Evolutionary conservation across 2,797 vertebrate species (phyloP), one percentile per base, ranked within the genome.

Genomic region (Pempheris klunzingeri): DNA sequence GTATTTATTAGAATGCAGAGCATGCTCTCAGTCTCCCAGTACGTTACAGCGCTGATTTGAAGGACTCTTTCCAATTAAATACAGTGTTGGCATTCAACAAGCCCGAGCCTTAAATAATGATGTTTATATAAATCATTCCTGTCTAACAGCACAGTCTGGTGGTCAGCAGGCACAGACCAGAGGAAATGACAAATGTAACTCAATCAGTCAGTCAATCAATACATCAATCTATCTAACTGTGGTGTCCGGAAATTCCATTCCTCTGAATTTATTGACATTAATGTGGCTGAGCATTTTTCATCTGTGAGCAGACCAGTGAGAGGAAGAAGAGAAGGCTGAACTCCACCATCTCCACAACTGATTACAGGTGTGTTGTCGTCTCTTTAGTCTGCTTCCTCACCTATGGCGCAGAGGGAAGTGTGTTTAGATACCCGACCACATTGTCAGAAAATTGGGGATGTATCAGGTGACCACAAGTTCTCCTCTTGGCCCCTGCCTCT

Each of bases 331-430:
- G 28, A 66, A n/a, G 36, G 4, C 5, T 13, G 32, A 32, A 28
- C 47, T 54, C 24, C 15, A 1, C 17, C 22, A 46, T 30, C 54
- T 28, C 22, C n/a, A 44, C n/a, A 3, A 18, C 26, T 62, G 50
- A 59, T 34, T 38, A 14, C 36, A 60, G 18, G 11, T 12, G 13
- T 32, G 15, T 24, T 8, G n/a, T n/a, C n/a, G n/a, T n/a, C n/a
- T n/a, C n/a, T 34, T 17, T 44, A n/a, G n/a, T 49, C 5, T 32
- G 4, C 20, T 86, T 83, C 78, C 75, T 74, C 30, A 22, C 67
- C 4, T 6, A 18, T 28, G 59, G 28, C 67, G 55, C 46, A 0
- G 15, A 53, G 20, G 36, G 81, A 77, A 81, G 75, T 67, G 18
- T 26, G 20, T 4, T 53, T 12, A 54, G 50, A 73, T 43, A 66